These are phyloP conservation scores for Hemaris fuciformis DNA, from an alignment of 2,888 invertebrate genomes.

Conservation along the genomic window DNA sequence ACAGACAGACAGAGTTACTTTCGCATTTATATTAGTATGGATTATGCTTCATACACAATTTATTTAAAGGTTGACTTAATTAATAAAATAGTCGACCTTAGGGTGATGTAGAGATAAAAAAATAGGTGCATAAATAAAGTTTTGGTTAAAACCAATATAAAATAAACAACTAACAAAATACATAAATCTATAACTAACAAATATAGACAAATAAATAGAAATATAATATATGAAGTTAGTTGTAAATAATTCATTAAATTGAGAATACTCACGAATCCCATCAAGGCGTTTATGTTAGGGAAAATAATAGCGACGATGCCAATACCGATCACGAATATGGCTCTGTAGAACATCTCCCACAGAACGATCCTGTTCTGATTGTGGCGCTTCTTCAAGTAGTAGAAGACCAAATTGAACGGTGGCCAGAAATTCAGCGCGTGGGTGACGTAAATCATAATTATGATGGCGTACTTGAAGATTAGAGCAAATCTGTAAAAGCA, in stretches of 20 bases:
- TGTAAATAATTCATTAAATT: not conserved
- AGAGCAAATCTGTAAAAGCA: slow-evolving; percentile 50
- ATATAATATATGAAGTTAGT: too few relatives aligned
- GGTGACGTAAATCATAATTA: slow-evolving; percentile 60
- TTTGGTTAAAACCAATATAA: too few relatives aligned
- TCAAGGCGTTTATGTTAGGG: slow-evolving; percentile 55
- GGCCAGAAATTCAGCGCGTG: slow-evolving; percentile 66
- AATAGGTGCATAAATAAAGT: too few relatives aligned
- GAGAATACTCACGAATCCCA: slow-evolving; percentile 65
- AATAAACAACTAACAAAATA: too few relatives aligned
- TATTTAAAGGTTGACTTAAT: too few relatives aligned
- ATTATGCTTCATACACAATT: too few relatives aligned
- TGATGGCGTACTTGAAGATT: slow-evolving; percentile 52
- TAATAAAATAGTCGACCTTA: too few relatives aligned
- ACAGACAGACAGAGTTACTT: too few relatives aligned
- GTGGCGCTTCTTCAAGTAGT: slow-evolving; percentile 44
- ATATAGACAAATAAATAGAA: too few relatives aligned
- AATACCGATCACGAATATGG: slow-evolving; percentile 42
- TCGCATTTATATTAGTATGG: too few relatives aligned
- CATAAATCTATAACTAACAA: too few relatives aligned
- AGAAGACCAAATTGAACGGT: slow-evolving; percentile 58
- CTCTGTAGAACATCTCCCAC: slow-evolving; percentile 53
- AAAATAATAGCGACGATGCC: slow-evolving; percentile 46
- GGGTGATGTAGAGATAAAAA: too few relatives aligned
- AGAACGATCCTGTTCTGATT: slow-evolving; percentile 15